These are phyloP conservation scores for Drosophila fungiperda DNA, from an alignment of 2,888 invertebrate genomes.

Conservation along the genomic window DNA sequence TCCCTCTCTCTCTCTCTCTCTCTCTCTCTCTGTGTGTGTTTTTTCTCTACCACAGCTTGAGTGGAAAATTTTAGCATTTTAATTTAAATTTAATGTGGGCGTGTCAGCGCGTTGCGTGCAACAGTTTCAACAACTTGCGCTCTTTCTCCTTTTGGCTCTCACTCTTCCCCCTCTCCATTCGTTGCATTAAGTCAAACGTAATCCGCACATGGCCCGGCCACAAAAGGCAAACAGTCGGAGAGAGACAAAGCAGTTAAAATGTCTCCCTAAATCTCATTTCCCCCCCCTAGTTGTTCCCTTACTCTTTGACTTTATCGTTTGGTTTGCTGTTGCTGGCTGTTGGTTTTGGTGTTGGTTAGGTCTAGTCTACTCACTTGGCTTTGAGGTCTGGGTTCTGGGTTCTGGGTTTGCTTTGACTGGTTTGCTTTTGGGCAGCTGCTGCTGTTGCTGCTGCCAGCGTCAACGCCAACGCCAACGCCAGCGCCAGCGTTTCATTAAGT, in stretches of 20 bases:
- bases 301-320: constrained; percentile 76
- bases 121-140: constrained; percentile 59
- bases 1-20: neutral
- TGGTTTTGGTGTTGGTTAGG: constrained; percentile 75
- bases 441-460: constrained; percentile 10
- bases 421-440: constrained; percentile 36
- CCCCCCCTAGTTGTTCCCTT: constrained; percentile 25
- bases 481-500: constrained; percentile 82
- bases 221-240: constrained; percentile 57
- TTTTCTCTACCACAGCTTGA: constrained; percentile 50
- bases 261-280: constrained; percentile 30
- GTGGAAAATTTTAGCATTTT: constrained; percentile 79
- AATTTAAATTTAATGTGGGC: constrained; percentile 81
- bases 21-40: neutral
- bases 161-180: neutral
- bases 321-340: constrained; percentile 61
- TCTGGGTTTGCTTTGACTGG: constrained; percentile 71
- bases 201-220: constrained; percentile 80
- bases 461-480: constrained; percentile 10
- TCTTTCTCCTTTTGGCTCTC: neutral
- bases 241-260: constrained; percentile 66
- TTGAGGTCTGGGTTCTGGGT: constrained; percentile 22
- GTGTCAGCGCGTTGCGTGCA: constrained; percentile 71
- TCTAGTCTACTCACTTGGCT: constrained; percentile 58
- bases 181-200: constrained; percentile 83